Evolutionary conservation across 2,888 invertebrate genomes (phyloP).

Genomic region (Operophtera brumata): DNA sequence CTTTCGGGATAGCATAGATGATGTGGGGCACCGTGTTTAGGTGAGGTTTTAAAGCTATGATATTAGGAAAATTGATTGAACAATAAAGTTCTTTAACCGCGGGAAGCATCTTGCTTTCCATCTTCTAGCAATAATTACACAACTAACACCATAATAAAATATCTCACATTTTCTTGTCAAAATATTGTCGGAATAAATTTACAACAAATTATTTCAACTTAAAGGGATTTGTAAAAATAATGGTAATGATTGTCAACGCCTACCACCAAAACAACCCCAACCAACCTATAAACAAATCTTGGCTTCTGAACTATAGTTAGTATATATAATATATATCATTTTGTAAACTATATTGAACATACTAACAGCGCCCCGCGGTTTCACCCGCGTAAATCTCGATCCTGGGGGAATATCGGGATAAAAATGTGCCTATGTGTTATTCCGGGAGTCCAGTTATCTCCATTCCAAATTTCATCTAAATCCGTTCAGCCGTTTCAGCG

Average conservation of each 20-base stretch:
- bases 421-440: no score
- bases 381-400: no score
- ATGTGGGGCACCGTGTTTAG: neutral
- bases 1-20: no score
- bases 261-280: conserved; percentile 25
- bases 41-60: conserved; percentile 1
- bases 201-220: conserved; percentile 13
- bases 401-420: no score
- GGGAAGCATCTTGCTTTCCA: neutral
- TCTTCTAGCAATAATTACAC: conserved; percentile 1
- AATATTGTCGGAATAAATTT: conserved; percentile 12
- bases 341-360: no score
- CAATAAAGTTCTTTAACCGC: conserved; percentile 1
- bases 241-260: conserved; percentile 16
- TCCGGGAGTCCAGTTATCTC: no score
- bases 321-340: neutral
- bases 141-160: neutral
- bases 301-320: neutral
- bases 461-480: no score
- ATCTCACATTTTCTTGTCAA: conserved; percentile 10
- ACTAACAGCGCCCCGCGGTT: no score
- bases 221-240: conserved; percentile 16
- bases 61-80: conserved; percentile 8
- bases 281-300: conserved; percentile 22
- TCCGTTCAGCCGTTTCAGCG: no score